Percentiles rank a stretch among this genome's conserved stretches.
These are phyloP conservation scores for Fukomys damarensis DNA, from an alignment of 2,113 vertebrate species.

Conservation along the genomic window DNA sequence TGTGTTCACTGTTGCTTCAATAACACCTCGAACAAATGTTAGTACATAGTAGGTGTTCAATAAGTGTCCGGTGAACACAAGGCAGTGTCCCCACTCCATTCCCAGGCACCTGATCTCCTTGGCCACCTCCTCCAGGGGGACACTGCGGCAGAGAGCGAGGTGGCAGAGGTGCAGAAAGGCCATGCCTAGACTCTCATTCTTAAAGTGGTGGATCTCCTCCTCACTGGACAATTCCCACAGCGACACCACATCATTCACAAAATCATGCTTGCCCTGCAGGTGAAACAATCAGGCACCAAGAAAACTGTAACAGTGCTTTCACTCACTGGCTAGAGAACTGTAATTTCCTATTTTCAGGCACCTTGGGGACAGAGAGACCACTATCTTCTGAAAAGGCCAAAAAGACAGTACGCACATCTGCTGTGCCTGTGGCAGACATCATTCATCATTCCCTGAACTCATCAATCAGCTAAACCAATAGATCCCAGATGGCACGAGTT, in stretches of 20 bases:
- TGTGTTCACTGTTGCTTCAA: background rate
- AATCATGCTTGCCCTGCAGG: constrained; percentile 92
- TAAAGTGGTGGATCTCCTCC: constrained; percentile 90
- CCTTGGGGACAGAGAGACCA: background rate
- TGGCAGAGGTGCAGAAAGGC: constrained; percentile 95
- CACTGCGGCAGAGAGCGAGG: constrained; percentile 84
- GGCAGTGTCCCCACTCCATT: background rate
- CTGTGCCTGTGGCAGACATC: constrained; percentile 30
- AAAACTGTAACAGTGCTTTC: fast-evolving
- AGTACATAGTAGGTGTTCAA: background rate
- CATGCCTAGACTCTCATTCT: constrained; percentile 96
- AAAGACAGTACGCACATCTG: background rate
- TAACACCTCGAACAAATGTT: background rate
- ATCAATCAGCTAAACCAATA: background rate
- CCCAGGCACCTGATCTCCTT: constrained; percentile 88
- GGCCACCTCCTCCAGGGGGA: constrained; percentile 91
- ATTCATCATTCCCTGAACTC: background rate
- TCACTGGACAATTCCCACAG: constrained; percentile 87
- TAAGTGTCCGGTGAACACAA: background rate
- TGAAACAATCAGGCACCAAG: background rate
- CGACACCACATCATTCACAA: constrained; percentile 90
- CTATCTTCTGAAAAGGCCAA: background rate
- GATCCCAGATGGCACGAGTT: background rate
- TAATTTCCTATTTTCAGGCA: background rate
- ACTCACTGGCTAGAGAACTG: background rate